Conservation (phyloP, 2,797 vertebrate species). For the Enteromius fasciolatus region DNA sequence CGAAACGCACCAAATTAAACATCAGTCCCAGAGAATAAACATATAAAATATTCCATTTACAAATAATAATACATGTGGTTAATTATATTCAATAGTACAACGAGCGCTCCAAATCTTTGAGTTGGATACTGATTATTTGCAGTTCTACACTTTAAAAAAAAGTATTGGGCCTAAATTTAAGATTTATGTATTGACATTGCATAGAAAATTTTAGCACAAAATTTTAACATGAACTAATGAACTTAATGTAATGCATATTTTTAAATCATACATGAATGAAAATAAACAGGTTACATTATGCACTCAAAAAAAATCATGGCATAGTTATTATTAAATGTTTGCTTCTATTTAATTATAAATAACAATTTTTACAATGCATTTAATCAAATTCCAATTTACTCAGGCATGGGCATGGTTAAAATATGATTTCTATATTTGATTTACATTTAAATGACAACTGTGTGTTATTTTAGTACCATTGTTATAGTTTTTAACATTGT, state of each 20-base stretch:
- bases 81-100: conserved; percentile 36
- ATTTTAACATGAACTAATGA: not conserved
- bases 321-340: not conserved
- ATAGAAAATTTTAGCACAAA: not conserved
- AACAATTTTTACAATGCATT: not conserved
- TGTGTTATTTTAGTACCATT: not conserved
- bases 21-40: conserved; percentile 25
- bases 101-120: conserved; percentile 2
- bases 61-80: conserved; percentile 9
- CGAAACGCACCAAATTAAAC: conserved; percentile 1
- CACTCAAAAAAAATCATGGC: not conserved
- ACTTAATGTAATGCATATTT: not conserved
- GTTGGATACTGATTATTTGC: conserved; percentile 21
- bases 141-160: not conserved
- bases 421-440: not conserved
- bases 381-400: not conserved
- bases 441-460: not conserved
- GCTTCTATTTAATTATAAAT: not conserved
- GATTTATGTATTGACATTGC: not conserved
- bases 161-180: not conserved
- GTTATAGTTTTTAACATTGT: not conserved
- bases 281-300: not conserved
- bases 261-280: not conserved
- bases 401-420: not conserved
- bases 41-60: conserved; percentile 38